These are phyloP conservation scores for Pteruthius melanotis DNA, from an alignment of 2,113 vertebrate genomes.

Conservation along the genomic window DNA sequence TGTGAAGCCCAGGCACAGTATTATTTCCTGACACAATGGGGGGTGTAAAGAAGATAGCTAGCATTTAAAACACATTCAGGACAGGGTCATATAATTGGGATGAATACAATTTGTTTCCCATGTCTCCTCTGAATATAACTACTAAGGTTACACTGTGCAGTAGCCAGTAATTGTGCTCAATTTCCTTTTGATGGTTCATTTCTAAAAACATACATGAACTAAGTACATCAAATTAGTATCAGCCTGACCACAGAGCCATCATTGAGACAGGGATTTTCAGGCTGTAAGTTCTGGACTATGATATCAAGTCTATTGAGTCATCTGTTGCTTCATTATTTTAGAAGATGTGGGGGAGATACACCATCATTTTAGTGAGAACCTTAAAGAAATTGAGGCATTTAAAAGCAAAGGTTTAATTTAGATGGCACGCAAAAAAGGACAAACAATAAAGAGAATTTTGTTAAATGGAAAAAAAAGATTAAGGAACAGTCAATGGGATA, in stretches of 20 bases:
- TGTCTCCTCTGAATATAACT: background rate
- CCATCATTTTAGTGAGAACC: background rate
- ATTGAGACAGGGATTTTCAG: background rate
- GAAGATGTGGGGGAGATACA: background rate
- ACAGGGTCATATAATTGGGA: background rate
- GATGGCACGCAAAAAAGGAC: background rate
- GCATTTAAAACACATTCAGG: conserved; percentile 15
- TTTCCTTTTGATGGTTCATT: background rate
- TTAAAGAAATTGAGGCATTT: background rate
- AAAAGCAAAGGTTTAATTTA: background rate
- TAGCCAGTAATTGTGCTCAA: background rate
- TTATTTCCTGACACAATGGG: conserved; percentile 25
- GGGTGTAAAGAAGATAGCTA: conserved; percentile 1
- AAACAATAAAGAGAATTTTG: background rate
- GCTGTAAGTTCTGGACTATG: background rate
- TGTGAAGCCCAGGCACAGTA: background rate
- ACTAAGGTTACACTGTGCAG: background rate
- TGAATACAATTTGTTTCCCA: background rate
- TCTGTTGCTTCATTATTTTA: background rate
- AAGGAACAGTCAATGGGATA: background rate
- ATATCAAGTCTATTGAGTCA: background rate
- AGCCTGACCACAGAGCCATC: background rate
- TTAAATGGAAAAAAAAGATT: background rate
- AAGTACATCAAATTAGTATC: background rate
- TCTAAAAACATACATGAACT: background rate